A percentile compares a stretch with the other conserved stretches of the same genome.
phyloP scores from a whole-genome alignment of 2,113 vertebrate species.

The Phocoena sinus region DNA sequence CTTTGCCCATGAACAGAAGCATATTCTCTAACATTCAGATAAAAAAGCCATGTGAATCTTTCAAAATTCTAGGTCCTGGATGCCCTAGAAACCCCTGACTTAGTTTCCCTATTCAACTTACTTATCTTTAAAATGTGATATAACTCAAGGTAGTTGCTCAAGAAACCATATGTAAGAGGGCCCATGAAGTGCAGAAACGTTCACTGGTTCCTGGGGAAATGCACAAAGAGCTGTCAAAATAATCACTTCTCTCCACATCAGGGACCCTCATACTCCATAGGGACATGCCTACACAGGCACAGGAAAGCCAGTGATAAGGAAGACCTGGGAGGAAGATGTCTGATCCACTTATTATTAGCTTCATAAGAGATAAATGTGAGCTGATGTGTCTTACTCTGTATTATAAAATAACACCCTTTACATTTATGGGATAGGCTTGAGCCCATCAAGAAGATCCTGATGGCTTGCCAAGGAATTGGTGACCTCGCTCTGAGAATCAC shows the following conservation, averaged over 20 bases:
- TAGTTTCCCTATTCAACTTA: background rate
- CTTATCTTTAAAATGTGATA: background rate
- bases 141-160: background rate
- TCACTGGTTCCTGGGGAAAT: background rate
- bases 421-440: background rate
- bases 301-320: background rate
- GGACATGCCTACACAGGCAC: background rate
- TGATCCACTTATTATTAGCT: background rate
- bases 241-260: background rate
- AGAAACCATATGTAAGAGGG: background rate
- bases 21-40: background rate
- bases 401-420: background rate
- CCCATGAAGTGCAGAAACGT: background rate
- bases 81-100: background rate
- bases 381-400: background rate
- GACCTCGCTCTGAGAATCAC: background rate
- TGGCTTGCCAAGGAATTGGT: background rate
- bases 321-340: background rate
- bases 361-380: background rate
- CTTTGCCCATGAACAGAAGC: background rate
- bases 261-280: background rate
- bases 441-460: background rate
- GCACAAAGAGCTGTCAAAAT: background rate
- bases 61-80: background rate
- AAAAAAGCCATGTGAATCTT: background rate